These are phyloP conservation scores for Ailuropoda melanoleuca DNA, from an alignment of 2,113 vertebrate genomes.

Conservation along the genomic window DNA sequence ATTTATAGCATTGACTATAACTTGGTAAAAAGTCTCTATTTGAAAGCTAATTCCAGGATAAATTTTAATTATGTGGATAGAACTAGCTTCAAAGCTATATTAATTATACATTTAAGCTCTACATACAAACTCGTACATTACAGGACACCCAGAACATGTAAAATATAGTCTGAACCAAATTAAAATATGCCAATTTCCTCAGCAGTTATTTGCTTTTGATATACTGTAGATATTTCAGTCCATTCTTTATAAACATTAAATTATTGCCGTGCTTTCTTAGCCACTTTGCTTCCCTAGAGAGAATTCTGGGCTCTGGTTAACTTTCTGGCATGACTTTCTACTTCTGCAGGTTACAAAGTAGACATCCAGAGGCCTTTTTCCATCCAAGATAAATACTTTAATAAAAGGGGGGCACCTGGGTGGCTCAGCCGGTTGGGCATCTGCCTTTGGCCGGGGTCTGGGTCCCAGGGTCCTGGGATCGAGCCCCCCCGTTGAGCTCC, in stretches of 20 bases:
- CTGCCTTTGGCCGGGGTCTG: background rate
- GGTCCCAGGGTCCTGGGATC: background rate
- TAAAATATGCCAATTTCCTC: slow-evolving; percentile 73
- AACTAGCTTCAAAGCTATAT: slow-evolving; percentile 70
- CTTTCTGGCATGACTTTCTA: slow-evolving; percentile 43
- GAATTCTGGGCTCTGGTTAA: slow-evolving; percentile 51
- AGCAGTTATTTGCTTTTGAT: slow-evolving; percentile 75
- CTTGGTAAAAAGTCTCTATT: slow-evolving; percentile 72
- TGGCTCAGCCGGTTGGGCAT: background rate
- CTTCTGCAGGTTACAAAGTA: slow-evolving; percentile 73
- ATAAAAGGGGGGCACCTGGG: background rate
- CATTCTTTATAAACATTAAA: slow-evolving; percentile 75
- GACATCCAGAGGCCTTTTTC: slow-evolving; percentile 50
- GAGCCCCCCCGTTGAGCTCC: too few species aligned
- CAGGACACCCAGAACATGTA: slow-evolving; percentile 47
- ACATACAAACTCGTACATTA: slow-evolving; percentile 64
- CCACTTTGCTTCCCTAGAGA: slow-evolving; percentile 66
- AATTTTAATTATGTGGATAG: slow-evolving; percentile 79
- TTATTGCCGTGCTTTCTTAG: slow-evolving; percentile 70
- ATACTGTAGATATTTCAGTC: slow-evolving; percentile 67
- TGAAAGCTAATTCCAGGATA: slow-evolving; percentile 79
- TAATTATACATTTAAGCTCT: slow-evolving; percentile 81
- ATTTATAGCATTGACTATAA: slow-evolving; percentile 72
- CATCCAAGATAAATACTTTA: slow-evolving; percentile 56
- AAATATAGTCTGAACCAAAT: slow-evolving; percentile 71